A percentile compares a stretch with the other conserved stretches of the same genome.
Evolutionary conservation across 1,140 invertebrate genomes (phyloP).

Genomic region (Drosophila santomea): DNA sequence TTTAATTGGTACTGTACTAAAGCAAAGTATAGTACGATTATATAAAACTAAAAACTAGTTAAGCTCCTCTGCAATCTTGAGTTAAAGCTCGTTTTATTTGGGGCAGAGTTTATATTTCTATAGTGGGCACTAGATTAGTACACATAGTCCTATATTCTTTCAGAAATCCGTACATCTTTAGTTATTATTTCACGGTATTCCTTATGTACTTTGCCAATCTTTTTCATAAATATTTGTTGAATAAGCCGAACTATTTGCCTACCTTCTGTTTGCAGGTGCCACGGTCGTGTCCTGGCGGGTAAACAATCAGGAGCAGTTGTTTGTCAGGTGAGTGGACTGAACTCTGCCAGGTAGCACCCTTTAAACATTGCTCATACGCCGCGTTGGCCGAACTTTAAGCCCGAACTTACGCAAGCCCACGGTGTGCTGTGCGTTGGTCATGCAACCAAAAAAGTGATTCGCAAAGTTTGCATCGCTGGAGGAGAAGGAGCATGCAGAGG

Average conservation of each 20-base stretch:
- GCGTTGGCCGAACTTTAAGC: constrained; percentile 56
- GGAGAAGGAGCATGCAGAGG: background rate
- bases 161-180: background rate
- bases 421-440: constrained; percentile 73
- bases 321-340: constrained; percentile 91
- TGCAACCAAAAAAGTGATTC: constrained; percentile 82
- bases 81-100: too few relatives aligned
- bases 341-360: constrained; percentile 7
- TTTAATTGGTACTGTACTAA: too few relatives aligned
- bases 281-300: constrained; percentile 97
- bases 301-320: constrained; percentile 97
- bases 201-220: too few relatives aligned
- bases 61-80: too few relatives aligned
- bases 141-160: too few relatives aligned
- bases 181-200: too few relatives aligned
- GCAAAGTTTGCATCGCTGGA: constrained; percentile 60
- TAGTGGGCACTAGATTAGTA: too few relatives aligned
- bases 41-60: too few relatives aligned
- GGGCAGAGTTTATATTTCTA: too few relatives aligned
- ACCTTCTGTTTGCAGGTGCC: constrained; percentile 89
- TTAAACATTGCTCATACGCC: constrained; percentile 68
- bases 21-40: too few relatives aligned
- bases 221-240: background rate
- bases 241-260: background rate
- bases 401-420: constrained; percentile 70